Evolutionary conservation across 2,797 vertebrate species (phyloP).

Genomic region (Girardinus metallicus): DNA sequence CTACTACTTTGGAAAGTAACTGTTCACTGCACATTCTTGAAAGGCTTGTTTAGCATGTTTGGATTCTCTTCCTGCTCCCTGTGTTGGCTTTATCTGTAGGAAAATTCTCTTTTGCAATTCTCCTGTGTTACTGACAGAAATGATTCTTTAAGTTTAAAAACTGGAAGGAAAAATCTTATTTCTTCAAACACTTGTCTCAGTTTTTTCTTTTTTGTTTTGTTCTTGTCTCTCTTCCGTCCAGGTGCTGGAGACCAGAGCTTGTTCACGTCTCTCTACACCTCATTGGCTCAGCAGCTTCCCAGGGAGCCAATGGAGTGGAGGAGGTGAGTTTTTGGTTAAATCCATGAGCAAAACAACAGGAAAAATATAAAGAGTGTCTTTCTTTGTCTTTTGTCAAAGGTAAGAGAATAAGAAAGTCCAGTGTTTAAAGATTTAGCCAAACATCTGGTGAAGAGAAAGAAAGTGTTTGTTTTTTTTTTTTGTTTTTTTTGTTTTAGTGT

Average conservation of each 20-base stretch:
- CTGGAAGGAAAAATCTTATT: background rate
- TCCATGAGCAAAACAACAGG: background rate
- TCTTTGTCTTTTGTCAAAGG: background rate
- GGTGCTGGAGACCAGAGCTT: constrained; percentile 95
- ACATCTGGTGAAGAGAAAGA: background rate
- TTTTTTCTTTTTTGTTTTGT: background rate
- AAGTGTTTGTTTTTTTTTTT: background rate
- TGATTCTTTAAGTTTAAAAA: background rate
- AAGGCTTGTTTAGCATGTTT: background rate
- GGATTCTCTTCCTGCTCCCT: background rate
- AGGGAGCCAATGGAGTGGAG: constrained; percentile 98
- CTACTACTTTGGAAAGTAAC: background rate
- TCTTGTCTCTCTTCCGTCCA: constrained; percentile 48
- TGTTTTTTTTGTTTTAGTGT: background rate
- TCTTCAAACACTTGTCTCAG: background rate
- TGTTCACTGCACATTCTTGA: background rate
- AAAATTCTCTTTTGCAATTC: background rate
- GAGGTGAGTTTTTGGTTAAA: constrained; percentile 76
- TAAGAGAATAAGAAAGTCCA: background rate
- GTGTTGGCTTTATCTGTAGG: background rate
- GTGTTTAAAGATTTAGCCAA: background rate
- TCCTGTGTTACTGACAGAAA: background rate
- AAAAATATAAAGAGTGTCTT: background rate
- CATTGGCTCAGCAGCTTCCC: constrained; percentile 93
- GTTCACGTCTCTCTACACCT: constrained; percentile 91